Evolutionary conservation across 2,888 invertebrate species (phyloP), one percentile per base, ranked within the genome.

Genomic region (Diadegma fenestrale): DNA sequence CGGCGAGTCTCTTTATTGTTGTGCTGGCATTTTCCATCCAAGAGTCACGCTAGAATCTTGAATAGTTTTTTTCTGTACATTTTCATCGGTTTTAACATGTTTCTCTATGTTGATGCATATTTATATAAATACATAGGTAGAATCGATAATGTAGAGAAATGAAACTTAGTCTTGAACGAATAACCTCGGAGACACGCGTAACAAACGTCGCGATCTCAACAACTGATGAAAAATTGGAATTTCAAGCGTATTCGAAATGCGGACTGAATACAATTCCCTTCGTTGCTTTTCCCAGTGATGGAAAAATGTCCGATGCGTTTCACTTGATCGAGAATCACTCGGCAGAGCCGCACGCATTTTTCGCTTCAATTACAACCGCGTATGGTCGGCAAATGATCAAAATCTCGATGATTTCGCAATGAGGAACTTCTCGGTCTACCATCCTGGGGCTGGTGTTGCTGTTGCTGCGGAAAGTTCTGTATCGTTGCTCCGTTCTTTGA

Each of bases 381-480:
- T 93, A 97, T 97, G 90, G 96, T 97, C 84, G 97, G 97, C 87
- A 97, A 94, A 93, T 96, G 97, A 87, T 96, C 96, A 80, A 96
- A 95, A 87, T 95, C 95, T 86, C 91, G 87, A 91, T 93, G 88
- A 89, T 91, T 94, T 88, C 94, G 92, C 87, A 95, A 94, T 45
- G 94, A 91, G 37, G 93, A 91, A 88, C 93, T 93, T 86, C 92
- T 91, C 73, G 93, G 92, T 71, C 91, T 89, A 85, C 84, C 90
- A 64, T 92, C 93, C 66, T 87, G 90, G 66, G 92, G 91, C 8
- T 58, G 90, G 66, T 92, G 91, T 12, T 58, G 58, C 30, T 75
- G 73, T 1, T 68, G 66, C 5, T 66, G 33, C 12, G 19, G 68
- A 14, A 43, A 22, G 92, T 95, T 96, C 92, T 87, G 92, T 89